Percentiles rank a stretch among this genome's conserved stretches.
Evolutionary conservation across 2,797 vertebrate species (phyloP).

Genomic region (Xiphophorus birchmanni): DNA sequence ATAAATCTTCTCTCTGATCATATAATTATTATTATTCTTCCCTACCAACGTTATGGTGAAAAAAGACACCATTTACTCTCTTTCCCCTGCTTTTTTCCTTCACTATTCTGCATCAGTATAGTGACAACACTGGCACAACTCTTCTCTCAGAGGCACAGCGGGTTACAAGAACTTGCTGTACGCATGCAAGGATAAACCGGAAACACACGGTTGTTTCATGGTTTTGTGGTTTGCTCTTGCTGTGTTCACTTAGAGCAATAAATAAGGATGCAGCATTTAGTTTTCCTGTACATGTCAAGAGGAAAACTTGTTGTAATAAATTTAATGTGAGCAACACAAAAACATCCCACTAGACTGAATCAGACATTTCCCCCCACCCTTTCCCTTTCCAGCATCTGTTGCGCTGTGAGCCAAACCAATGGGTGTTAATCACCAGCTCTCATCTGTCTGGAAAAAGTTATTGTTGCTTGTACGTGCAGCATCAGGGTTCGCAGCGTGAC

Average conservation of each 20-base stretch:
- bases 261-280: not conserved
- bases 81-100: slow-evolving; percentile 5
- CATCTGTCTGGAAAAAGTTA: slow-evolving; percentile 9
- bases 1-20: not conserved
- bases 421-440: slow-evolving; percentile 25
- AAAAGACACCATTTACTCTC: slow-evolving; percentile 11
- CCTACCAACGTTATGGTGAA: not conserved
- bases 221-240: slow-evolving; percentile 3
- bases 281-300: not conserved
- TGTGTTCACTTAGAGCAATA: not conserved
- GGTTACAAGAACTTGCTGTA: slow-evolving; percentile 23
- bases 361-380: not conserved
- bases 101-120: not conserved
- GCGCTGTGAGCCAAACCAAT: slow-evolving; percentile 11
- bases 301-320: not conserved
- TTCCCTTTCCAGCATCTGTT: slow-evolving; percentile 9
- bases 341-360: not conserved
- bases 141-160: slow-evolving; percentile 18
- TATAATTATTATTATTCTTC: not conserved
- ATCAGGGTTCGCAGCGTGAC: not conserved
- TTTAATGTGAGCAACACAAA: not conserved
- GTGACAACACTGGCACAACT: not conserved
- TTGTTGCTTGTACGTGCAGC: not conserved
- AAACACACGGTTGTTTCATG: slow-evolving; percentile 11
- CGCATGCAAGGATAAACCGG: slow-evolving; percentile 17